These are phyloP conservation scores for Mystacides longicornis DNA, from an alignment of 2,888 invertebrate species.

Conservation along the genomic window DNA sequence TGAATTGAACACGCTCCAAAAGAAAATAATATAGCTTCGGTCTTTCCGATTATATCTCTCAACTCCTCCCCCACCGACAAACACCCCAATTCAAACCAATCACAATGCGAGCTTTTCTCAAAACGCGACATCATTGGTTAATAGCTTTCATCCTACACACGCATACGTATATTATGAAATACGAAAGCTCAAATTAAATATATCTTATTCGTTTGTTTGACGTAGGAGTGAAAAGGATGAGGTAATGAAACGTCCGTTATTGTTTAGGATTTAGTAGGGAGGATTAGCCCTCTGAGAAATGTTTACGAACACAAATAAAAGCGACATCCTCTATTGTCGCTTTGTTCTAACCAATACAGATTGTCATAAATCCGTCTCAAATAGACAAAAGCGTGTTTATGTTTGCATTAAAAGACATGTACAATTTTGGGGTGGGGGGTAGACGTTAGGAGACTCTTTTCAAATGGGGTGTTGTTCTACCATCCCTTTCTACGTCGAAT, in stretches of 20 bases:
- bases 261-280: slow-evolving; percentile 25
- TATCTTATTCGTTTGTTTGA: slow-evolving; percentile 18
- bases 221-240: background rate
- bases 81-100: slow-evolving; percentile 10
- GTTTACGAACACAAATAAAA: slow-evolving; percentile 33
- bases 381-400: slow-evolving; percentile 22
- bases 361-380: slow-evolving; percentile 29
- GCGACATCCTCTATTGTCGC: slow-evolving; percentile 40
- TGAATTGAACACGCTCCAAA: no score
- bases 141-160: slow-evolving; percentile 12
- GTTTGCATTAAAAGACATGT: slow-evolving; percentile 23
- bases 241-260: background rate
- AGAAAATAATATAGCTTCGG: no score
- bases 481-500: slow-evolving; percentile 5
- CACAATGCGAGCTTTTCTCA: slow-evolving; percentile 9
- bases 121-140: slow-evolving; percentile 13
- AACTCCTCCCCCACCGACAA: slow-evolving; percentile 2
- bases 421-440: slow-evolving; percentile 9
- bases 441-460: slow-evolving; percentile 8
- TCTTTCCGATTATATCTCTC: slow-evolving; percentile 6
- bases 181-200: slow-evolving; percentile 6
- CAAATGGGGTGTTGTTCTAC: background rate
- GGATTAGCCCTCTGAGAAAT: slow-evolving; percentile 44
- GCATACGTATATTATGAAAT: background rate
- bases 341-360: slow-evolving; percentile 42